Evolutionary conservation across 2,888 invertebrate genomes (phyloP).

Genomic region (Hypena proboscidalis): DNA sequence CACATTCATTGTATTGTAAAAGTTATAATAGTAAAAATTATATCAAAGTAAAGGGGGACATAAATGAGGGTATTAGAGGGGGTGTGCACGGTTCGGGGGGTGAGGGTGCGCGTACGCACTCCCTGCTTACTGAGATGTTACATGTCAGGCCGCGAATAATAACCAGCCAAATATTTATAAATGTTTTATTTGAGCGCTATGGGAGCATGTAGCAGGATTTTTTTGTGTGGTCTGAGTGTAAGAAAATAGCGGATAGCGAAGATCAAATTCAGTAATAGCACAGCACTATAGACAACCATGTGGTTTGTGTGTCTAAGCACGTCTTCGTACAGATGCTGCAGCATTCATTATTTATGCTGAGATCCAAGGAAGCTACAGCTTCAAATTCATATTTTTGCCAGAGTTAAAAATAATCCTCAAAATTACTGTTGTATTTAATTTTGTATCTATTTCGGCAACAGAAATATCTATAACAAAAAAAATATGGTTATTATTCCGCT

Average conservation of each 20-base stretch:
- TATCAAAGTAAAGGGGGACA: conserved; percentile 37
- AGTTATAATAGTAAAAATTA: conserved; percentile 35
- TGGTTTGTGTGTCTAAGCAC: too few relatives aligned
- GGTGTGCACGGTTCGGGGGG: too few relatives aligned
- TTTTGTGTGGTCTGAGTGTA: conserved; percentile 22
- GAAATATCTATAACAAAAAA: too few relatives aligned
- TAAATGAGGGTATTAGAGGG: conserved; percentile 42
- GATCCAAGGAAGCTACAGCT: too few relatives aligned
- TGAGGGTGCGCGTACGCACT: conserved; percentile 41
- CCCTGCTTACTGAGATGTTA: conserved; percentile 45
- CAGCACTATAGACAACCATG: too few relatives aligned
- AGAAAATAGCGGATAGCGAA: conserved; percentile 27
- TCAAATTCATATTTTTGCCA: too few relatives aligned
- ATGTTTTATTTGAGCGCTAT: conserved; percentile 75
- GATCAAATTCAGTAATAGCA: too few relatives aligned
- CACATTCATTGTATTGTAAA: conserved; percentile 11
- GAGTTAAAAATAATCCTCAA: too few relatives aligned
- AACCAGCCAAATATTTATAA: conserved; percentile 82
- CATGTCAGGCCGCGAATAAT: conserved; percentile 52
- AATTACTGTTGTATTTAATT: too few relatives aligned
- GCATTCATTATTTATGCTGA: too few relatives aligned
- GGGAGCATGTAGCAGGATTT: conserved; percentile 51
- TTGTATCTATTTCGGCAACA: too few relatives aligned
- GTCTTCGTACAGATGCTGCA: too few relatives aligned
- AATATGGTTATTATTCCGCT: conserved; percentile 31